These are phyloP conservation scores for Lycia hirtaria DNA, from an alignment of 2,888 invertebrate species.

Conservation along the genomic window DNA sequence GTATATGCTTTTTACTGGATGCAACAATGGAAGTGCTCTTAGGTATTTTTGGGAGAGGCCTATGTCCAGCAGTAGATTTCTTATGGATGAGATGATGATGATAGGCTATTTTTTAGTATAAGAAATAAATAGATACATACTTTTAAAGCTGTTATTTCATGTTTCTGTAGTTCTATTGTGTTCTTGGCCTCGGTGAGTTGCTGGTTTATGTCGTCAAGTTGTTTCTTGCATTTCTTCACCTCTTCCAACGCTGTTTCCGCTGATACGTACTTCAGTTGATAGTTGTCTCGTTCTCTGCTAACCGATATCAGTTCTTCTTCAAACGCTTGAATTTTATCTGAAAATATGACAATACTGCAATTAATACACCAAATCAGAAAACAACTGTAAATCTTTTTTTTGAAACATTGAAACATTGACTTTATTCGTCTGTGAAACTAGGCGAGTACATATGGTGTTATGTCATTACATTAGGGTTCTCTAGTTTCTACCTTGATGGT, in stretches of 20 bases:
- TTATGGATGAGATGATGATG: background rate
- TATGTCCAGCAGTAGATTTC: too few relatives aligned
- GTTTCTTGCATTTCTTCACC: conserved; percentile 83
- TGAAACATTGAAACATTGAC: too few relatives aligned
- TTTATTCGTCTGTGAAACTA: too few relatives aligned
- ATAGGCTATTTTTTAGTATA: background rate
- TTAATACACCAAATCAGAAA: background rate
- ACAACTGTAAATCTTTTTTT: too few relatives aligned
- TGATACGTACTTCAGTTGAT: conserved; percentile 77
- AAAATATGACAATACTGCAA: conserved; percentile 23
- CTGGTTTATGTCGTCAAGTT: conserved; percentile 80
- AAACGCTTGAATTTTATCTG: conserved; percentile 76
- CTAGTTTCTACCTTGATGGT: too few relatives aligned
- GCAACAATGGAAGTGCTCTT: too few relatives aligned
- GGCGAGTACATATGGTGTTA: too few relatives aligned
- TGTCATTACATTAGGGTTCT: too few relatives aligned
- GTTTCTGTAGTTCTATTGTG: conserved; percentile 75
- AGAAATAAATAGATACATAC: conserved; percentile 45
- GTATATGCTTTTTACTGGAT: too few relatives aligned
- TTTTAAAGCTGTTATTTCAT: conserved; percentile 75
- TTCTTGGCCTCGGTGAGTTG: conserved; percentile 72
- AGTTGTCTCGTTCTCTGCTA: conserved; percentile 76
- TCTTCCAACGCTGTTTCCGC: conserved; percentile 83
- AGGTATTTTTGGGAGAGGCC: too few relatives aligned
- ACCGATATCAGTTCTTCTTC: conserved; percentile 79